These are phyloP conservation scores for Gallinago undulata DNA, from an alignment of 2,113 vertebrate species.

Conservation along the genomic window DNA sequence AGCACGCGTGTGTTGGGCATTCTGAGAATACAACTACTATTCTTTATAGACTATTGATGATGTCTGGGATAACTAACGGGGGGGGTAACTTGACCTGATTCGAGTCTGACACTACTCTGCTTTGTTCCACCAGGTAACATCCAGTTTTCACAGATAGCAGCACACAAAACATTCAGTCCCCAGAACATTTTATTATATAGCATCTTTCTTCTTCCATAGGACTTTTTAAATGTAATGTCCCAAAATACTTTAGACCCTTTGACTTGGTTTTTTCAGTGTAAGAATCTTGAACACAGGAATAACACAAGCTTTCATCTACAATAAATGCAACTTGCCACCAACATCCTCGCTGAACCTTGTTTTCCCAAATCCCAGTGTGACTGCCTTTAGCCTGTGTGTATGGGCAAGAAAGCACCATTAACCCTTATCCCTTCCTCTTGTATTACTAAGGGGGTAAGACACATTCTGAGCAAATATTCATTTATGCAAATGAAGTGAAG, in stretches of 20 bases:
- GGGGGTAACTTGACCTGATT: not conserved
- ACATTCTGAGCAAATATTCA: not conserved
- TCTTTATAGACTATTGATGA: not conserved
- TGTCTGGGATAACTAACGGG: not conserved
- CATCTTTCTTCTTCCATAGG: not conserved
- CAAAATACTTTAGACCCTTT: not conserved
- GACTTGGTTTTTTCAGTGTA: not conserved
- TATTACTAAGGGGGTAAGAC: not conserved
- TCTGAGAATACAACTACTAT: not conserved
- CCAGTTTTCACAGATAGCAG: not conserved
- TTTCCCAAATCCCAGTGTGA: not conserved
- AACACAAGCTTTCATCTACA: not conserved
- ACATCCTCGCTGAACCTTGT: not conserved
- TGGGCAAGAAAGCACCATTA: not conserved
- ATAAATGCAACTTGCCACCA: not conserved
- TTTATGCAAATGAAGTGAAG: slow-evolving; percentile 15
- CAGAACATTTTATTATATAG: not conserved
- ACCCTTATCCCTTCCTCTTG: not conserved
- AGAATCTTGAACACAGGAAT: not conserved
- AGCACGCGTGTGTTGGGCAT: not conserved
- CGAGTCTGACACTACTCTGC: not conserved
- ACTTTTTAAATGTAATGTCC: not conserved
- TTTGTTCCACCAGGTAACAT: not conserved
- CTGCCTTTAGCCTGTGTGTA: not conserved
- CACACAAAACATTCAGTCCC: not conserved